A percentile compares a stretch with the other conserved stretches of the same genome.
phyloP scores from a whole-genome alignment of 2,888 invertebrate species.

The Epistrophella euchroma region DNA sequence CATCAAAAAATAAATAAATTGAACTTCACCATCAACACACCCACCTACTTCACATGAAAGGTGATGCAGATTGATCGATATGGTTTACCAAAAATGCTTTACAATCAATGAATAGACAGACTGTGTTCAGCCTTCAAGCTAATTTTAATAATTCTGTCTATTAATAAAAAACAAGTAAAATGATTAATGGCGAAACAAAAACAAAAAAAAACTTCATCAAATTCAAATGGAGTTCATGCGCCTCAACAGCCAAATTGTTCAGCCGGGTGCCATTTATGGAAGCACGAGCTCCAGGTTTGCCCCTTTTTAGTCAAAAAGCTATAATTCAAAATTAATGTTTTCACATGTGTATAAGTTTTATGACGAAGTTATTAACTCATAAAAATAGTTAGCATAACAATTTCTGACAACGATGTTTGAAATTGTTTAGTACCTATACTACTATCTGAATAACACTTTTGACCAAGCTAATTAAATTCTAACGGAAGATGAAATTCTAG shows the following conservation, averaged over 20 bases:
- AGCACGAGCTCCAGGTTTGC: constrained; percentile 13
- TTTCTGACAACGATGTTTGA: background rate
- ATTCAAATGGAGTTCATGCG: background rate
- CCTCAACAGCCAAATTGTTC: background rate
- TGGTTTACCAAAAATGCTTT: background rate
- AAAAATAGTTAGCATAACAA: constrained; percentile 12
- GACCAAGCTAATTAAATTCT: constrained; percentile 6
- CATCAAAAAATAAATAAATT: constrained; percentile 1
- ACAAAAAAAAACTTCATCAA: constrained; percentile 3
- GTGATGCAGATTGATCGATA: constrained; percentile 11
- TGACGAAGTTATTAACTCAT: background rate
- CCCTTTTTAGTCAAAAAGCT: background rate
- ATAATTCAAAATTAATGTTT: constrained; percentile 8
- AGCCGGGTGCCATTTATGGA: background rate
- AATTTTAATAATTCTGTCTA: background rate
- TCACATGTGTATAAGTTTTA: background rate
- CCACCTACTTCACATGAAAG: background rate
- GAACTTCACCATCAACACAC: constrained; percentile 5
- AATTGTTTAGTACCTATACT: background rate
- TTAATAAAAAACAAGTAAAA: background rate
- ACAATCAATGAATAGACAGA: background rate
- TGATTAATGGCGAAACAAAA: constrained; percentile 9
- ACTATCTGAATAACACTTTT: background rate
- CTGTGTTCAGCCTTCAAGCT: constrained; percentile 11
- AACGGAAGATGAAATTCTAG: constrained; percentile 18